Percentiles rank a stretch among this genome's conserved stretches.
Conservation (phyloP, 1,140 invertebrate species). For the Arctopsyche grandis region DNA sequence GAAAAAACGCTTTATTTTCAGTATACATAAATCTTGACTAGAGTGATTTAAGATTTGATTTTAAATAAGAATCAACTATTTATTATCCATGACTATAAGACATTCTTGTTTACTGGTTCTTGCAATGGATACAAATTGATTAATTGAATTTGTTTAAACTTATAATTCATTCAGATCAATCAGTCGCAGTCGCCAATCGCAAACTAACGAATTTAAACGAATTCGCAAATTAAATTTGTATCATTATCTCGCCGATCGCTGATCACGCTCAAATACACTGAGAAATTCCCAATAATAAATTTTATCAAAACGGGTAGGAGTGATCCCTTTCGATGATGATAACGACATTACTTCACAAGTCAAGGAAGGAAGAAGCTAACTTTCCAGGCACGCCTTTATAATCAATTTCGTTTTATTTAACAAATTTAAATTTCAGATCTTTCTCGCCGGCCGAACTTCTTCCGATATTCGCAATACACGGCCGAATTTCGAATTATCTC, state of each 20-base stretch:
- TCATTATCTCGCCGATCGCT: constrained; percentile 13
- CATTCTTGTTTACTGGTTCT: too few species aligned
- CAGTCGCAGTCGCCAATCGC: neutral
- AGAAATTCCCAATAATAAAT: constrained; percentile 16
- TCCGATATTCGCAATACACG: neutral
- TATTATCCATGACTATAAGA: too few species aligned
- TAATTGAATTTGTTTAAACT: neutral
- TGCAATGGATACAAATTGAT: neutral
- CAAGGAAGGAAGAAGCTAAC: neutral
- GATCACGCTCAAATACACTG: constrained; percentile 8
- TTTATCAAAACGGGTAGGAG: neutral
- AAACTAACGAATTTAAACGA: too few species aligned
- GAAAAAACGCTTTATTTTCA: too few species aligned
- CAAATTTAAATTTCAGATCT: constrained; percentile 23
- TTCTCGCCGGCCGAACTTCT: neutral
- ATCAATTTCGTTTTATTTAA: constrained; percentile 30
- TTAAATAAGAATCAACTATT: too few species aligned
- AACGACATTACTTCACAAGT: constrained; percentile 22
- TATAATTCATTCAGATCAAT: neutral
- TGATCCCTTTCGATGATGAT: constrained; percentile 24
- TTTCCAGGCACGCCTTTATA: neutral
- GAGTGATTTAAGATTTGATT: too few species aligned
- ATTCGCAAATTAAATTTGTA: neutral
- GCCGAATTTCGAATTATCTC: constrained; percentile 13
- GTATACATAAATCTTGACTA: too few species aligned